Evolutionary conservation across 2,888 invertebrate genomes (phyloP), one percentile per base, ranked within the genome.

Genomic region (Epirrita christyi): DNA sequence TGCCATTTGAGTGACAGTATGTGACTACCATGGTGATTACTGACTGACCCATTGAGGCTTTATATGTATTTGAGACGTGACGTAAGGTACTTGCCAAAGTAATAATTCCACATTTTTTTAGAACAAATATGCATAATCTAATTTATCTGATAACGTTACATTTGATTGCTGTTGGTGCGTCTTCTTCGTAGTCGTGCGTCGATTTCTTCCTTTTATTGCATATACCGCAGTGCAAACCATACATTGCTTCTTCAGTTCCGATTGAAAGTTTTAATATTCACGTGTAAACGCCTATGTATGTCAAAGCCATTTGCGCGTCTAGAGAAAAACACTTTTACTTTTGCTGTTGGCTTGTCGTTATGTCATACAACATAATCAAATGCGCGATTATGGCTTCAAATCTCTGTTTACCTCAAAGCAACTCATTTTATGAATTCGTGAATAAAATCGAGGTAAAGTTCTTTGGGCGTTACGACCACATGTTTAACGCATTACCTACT

Each of bases 291-390:
- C 13, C 50, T 8, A 56, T 56, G 56, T 56, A 13, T 40, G 48
- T 32, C 11, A 37, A 13, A 45, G 34, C n/a, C 41, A 57, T 37
- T 55, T 49, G 56, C 34, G 53, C 34, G 38, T 10, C 36, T 41
- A 38, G n/a, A 27, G 14, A 44, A 21, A 27, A 59, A 41, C 46
- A 55, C 61, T 63, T 50, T 63, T 63, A 66, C 69, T 70, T 65
- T 66, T 66, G 59, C 59, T 37, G 43, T 38, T 15, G 38, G 37
- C 34, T 49, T 43, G 8, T 45, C 38, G 44, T 54, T 56, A 43
- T 50, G 53, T 53, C 46, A 50, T n/a, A n/a, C 46, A 45, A 52
- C 40, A 42, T 52, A 28, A 51, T 52, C 15, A 27, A 48, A 48
- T 36, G 29, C 28, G 14, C 21, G 37, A 37, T 47, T 47, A 47